These are phyloP conservation scores for Solenopsis fugax DNA, from an alignment of 1,140 invertebrate genomes.

Conservation along the genomic window DNA sequence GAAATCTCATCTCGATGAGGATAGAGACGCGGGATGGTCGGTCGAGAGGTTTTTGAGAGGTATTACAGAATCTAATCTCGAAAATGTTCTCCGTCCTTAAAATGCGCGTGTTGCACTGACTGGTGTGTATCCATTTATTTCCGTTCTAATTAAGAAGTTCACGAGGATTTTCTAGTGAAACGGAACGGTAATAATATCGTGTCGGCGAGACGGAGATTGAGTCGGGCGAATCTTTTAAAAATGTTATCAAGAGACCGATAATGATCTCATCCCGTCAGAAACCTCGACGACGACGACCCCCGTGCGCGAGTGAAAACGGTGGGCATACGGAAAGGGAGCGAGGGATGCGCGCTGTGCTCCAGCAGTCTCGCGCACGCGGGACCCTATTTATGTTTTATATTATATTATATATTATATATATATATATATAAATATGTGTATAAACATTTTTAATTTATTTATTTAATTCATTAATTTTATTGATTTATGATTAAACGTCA, in stretches of 20 bases:
- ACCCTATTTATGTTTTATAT: slow-evolving; percentile 86
- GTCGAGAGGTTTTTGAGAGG: slow-evolving; percentile 68
- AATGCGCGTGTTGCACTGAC: background rate
- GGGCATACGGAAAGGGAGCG: background rate
- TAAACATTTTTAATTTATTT: slow-evolving; percentile 87
- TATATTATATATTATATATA: slow-evolving; percentile 79
- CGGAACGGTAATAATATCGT: background rate
- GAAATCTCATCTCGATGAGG: slow-evolving; percentile 54
- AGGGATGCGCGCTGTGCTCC: slow-evolving; percentile 79
- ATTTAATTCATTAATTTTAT: slow-evolving; percentile 87
- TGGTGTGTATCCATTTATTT: slow-evolving; percentile 6
- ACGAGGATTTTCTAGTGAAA: background rate
- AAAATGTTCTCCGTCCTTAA: slow-evolving; percentile 27
- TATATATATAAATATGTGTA: slow-evolving; percentile 83
- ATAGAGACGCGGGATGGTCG: slow-evolving; percentile 52
- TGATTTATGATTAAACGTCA: slow-evolving; percentile 86
- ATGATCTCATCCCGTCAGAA: slow-evolving; percentile 68
- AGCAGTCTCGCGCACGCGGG: slow-evolving; percentile 79
- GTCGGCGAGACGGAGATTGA: background rate
- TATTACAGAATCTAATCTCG: slow-evolving; percentile 28
- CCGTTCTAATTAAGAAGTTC: slow-evolving; percentile 27
- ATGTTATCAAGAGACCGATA: slow-evolving; percentile 32
- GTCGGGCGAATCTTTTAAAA: background rate
- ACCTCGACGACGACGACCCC: slow-evolving; percentile 47
- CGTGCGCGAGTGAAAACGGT: background rate